Conservation (phyloP, 2,797 vertebrate genomes). For the Poecilia wingei region DNA sequence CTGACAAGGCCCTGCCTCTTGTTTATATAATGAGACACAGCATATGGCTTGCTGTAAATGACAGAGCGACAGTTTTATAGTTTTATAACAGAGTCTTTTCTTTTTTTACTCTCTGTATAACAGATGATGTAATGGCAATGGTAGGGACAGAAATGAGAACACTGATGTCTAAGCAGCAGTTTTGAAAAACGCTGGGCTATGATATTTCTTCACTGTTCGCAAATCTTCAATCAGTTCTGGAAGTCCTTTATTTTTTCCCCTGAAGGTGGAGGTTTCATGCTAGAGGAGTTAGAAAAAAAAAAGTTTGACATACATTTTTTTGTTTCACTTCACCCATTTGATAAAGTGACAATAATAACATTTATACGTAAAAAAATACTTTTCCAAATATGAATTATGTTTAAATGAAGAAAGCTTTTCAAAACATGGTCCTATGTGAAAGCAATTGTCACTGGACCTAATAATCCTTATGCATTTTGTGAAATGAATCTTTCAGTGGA, state of each 20-base stretch:
- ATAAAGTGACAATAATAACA: too few species aligned
- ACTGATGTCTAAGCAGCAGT: constrained; percentile 78
- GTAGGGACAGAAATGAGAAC: constrained; percentile 73
- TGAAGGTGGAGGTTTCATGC: constrained; percentile 54
- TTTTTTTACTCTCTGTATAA: constrained; percentile 54
- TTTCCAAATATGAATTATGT: too few species aligned
- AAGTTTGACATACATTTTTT: neutral
- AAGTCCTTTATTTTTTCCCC: constrained; percentile 66
- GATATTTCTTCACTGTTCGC: constrained; percentile 80
- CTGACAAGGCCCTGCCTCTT: constrained; percentile 1
- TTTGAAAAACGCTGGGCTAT: constrained; percentile 70
- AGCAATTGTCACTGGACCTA: too few species aligned
- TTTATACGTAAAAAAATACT: too few species aligned
- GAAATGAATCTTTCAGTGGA: too few species aligned
- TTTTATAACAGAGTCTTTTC: constrained; percentile 44
- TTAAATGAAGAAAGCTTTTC: too few species aligned
- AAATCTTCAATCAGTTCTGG: constrained; percentile 81
- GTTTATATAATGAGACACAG: constrained; percentile 14
- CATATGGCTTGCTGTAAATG: constrained; percentile 49
- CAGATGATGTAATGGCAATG: constrained; percentile 70
- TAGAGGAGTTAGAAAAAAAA: neutral
- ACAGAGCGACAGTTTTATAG: constrained; percentile 48
- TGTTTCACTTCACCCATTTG: neutral
- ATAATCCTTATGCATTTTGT: too few species aligned
- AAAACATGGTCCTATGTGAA: too few species aligned